Percentiles rank a stretch among this genome's conserved stretches.
Conservation (phyloP, 2,113 vertebrate genomes). For the Ochotona princeps region DNA sequence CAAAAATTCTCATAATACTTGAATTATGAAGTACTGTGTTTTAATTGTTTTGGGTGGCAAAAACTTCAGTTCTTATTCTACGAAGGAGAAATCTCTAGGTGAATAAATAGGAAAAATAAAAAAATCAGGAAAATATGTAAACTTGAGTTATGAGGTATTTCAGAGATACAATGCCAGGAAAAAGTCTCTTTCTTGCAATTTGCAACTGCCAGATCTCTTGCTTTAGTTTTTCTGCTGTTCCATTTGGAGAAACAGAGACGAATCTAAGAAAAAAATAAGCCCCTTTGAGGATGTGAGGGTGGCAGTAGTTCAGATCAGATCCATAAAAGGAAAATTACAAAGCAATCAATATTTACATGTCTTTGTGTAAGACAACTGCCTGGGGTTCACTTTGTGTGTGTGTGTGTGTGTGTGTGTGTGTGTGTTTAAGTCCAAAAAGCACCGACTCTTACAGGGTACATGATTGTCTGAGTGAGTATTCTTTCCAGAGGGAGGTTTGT, state of each 20-base stretch:
- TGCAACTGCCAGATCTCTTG: slow-evolving; percentile 58
- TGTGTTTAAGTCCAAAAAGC: slow-evolving; percentile 50
- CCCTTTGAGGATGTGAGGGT: slow-evolving; percentile 76
- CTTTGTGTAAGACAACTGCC: slow-evolving; percentile 22
- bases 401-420: no score
- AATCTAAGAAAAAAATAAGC: slow-evolving; percentile 77
- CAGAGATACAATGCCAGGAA: slow-evolving; percentile 77
- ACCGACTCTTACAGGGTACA: slow-evolving; percentile 45
- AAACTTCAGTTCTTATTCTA: slow-evolving; percentile 62
- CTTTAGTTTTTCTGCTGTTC: slow-evolving; percentile 72
- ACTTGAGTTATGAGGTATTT: slow-evolving; percentile 88
- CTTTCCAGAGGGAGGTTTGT: slow-evolving; percentile 60
- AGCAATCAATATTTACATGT: slow-evolving; percentile 67
- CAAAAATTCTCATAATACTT: slow-evolving; percentile 48
- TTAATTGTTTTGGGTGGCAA: slow-evolving; percentile 66
- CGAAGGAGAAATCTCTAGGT: slow-evolving; percentile 72
- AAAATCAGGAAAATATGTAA: slow-evolving; percentile 83
- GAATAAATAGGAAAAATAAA: slow-evolving; percentile 84
- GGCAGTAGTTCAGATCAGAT: slow-evolving; percentile 63
- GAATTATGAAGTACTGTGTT: slow-evolving; percentile 59
- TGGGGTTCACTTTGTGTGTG: not conserved
- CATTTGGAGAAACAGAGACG: slow-evolving; percentile 46
- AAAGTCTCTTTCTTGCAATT: slow-evolving; percentile 65
- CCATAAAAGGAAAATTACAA: slow-evolving; percentile 77
- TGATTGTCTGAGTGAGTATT: slow-evolving; percentile 62